Base-by-base conservation (phyloP, 1,140 invertebrate species). In the Rhynchophorus ferrugineus region DNA sequence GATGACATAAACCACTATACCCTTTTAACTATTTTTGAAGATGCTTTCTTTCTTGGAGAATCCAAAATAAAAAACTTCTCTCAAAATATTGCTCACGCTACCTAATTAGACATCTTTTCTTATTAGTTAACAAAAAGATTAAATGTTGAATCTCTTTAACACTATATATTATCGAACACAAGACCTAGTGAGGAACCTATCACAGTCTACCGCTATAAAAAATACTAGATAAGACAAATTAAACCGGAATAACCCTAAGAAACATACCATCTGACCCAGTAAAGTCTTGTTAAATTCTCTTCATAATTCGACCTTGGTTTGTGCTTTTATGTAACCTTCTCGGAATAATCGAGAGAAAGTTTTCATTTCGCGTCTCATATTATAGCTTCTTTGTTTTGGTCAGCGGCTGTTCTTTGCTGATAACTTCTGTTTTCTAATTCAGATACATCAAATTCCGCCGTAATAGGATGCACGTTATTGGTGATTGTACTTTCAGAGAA, bases 271-370 rank as follows among this genome's bases (percentile, higher is more conserved):
- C 34, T 50, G 39, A 50, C 22, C 48, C 35, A 50, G 38, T 20
- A 43, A 49, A 48, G 22, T 3, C 19, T 51, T 44, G 21, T 33
- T 44, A 51, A 44, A 38, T 36, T 14, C 22, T 44, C 42, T 29
- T 24, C 29, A 20, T 37, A 38, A 44, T 24, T 17, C 41, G 49
- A 46, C 50, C 50, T 53, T 53, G n/a, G n/a, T n/a, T n/a, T n/a
- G n/a, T n/a, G 39, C 43, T 53, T 29, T 53, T 46, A 53, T 44
- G 50, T 53, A 53, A 53, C 44, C 9, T 42, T 45, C 35, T 53
- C 20, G 35, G 50, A 46, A 45, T 53, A 29, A 45, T 42, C 13
- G 17, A 33, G 50, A 45, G 50, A 53, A 53, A 53, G 50, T 53
- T 53, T 44, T 53, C 39, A 45, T 36, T 39, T 21, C 44, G 21